Conservation (phyloP, 2,888 invertebrate genomes). For the Troides helena region DNA sequence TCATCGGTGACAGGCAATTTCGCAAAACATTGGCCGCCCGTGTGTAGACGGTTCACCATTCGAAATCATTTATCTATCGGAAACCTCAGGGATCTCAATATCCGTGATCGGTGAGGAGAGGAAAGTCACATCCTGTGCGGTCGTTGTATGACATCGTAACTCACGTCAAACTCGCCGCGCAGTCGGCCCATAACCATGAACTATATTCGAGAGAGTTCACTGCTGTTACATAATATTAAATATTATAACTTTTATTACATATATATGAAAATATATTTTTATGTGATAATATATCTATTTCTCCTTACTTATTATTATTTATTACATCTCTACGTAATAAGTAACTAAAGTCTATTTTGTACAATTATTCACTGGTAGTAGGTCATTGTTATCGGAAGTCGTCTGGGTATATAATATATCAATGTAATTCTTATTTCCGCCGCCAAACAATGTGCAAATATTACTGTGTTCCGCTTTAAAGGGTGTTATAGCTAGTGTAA, state of each 20-base stretch:
- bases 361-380: too few relatives aligned
- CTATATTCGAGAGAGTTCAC: slow-evolving; percentile 12
- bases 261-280: too few relatives aligned
- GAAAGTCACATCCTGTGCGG: slow-evolving; percentile 41
- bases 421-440: too few relatives aligned
- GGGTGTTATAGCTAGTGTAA: too few relatives aligned
- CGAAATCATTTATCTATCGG: slow-evolving; percentile 39
- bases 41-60: slow-evolving; percentile 23
- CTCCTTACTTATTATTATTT: too few relatives aligned
- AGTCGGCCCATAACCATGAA: slow-evolving; percentile 24
- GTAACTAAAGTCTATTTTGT: too few relatives aligned
- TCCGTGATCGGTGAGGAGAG: slow-evolving; percentile 39
- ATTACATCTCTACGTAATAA: too few relatives aligned
- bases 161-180: slow-evolving; percentile 49
- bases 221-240: background rate
- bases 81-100: slow-evolving; percentile 45
- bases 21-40: slow-evolving; percentile 21
- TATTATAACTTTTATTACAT: background rate
- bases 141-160: slow-evolving; percentile 48
- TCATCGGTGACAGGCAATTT: slow-evolving; percentile 24
- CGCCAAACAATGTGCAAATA: too few relatives aligned
- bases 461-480: too few relatives aligned
- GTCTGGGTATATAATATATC: too few relatives aligned
- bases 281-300: too few relatives aligned
- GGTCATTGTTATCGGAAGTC: too few relatives aligned